Percentiles rank a stretch among this genome's conserved stretches.
phyloP scores from a whole-genome alignment of 2,797 vertebrate species.

The Natrix natrix region DNA sequence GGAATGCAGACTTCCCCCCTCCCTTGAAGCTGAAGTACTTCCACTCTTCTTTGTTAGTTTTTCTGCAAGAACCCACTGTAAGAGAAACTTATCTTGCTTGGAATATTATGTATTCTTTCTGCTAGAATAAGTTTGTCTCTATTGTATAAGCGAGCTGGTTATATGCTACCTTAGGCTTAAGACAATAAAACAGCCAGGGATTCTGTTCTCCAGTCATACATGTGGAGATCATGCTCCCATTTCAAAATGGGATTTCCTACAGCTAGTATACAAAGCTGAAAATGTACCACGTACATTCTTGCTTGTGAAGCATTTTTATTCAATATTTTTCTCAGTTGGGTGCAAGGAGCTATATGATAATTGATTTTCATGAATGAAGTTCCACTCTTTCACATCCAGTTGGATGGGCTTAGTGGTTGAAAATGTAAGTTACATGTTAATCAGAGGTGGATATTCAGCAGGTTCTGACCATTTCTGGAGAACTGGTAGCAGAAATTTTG shows the following conservation, averaged over 20 bases:
- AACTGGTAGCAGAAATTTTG: no score
- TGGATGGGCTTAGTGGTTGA: neutral
- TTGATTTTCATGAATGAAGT: neutral
- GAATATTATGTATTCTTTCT: neutral
- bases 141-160: neutral
- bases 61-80: neutral
- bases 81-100: neutral
- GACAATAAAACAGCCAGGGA: neutral
- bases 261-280: no score
- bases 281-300: no score
- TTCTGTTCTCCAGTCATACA: neutral
- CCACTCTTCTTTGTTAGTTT: neutral
- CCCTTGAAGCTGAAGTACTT: neutral
- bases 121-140: neutral
- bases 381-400: neutral
- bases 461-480: no score
- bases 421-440: neutral
- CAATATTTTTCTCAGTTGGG: neutral
- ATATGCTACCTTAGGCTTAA: neutral
- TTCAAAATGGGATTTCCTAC: neutral
- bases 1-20: neutral
- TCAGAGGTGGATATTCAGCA: no score
- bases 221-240: neutral
- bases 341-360: neutral
- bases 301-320: neutral